Percentiles rank a stretch among this genome's conserved stretches.
phyloP scores from a whole-genome alignment of 2,113 vertebrate species.

The Nestor notabilis region DNA sequence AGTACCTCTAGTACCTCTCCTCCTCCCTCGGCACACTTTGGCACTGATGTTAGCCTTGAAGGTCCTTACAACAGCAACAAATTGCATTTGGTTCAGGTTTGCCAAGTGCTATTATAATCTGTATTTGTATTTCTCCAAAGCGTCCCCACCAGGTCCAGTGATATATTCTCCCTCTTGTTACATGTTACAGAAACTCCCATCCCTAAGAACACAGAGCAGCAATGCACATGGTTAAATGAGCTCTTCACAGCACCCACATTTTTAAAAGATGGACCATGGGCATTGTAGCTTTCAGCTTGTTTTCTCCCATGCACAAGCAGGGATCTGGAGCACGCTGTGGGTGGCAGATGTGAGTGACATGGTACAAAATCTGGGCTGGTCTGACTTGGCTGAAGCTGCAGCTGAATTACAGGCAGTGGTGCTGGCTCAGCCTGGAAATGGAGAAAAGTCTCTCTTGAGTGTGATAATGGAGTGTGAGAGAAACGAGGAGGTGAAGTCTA shows the following conservation, averaged over 20 bases:
- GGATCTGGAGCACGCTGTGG: neutral
- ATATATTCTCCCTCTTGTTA: neutral
- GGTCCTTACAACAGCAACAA: neutral
- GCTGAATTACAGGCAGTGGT: neutral
- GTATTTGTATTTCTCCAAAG: neutral
- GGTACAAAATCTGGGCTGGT: neutral
- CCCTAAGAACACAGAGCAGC: too few species aligned
- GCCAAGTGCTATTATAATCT: neutral
- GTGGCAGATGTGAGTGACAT: neutral
- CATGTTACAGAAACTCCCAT: accelerated
- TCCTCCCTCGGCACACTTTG: neutral
- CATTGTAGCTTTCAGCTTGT: too few species aligned
- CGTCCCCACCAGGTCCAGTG: neutral
- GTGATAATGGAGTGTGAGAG: neutral
- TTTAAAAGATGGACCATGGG: neutral
- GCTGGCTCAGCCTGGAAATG: neutral
- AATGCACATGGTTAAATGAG: neutral
- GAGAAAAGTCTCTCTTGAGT: neutral
- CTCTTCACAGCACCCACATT: neutral
- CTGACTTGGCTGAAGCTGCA: neutral
- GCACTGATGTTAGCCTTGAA: neutral
- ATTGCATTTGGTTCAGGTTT: neutral
- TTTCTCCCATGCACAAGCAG: accelerated
- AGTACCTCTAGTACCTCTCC: neutral
- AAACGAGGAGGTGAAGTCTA: neutral